Percentiles rank a stretch among this genome's conserved stretches.
These are phyloP conservation scores for Tragelaphus scriptus DNA, from an alignment of 2,113 vertebrate genomes.

Conservation along the genomic window DNA sequence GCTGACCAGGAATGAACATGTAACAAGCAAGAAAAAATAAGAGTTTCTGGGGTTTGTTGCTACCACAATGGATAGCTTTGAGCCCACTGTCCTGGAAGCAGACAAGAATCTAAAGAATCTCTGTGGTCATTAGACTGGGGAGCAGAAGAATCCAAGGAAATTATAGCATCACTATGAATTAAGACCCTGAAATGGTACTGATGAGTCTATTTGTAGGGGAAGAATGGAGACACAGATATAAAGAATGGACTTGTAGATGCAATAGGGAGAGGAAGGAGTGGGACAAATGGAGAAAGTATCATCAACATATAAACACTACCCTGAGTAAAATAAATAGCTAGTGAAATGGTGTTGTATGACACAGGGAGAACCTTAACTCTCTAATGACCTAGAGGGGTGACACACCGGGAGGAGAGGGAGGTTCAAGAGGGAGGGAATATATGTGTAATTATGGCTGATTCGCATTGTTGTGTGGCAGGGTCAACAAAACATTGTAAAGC, in stretches of 20 bases:
- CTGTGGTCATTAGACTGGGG: neutral
- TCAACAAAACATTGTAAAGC: neutral
- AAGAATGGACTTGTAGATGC: neutral
- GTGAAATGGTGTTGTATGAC: neutral
- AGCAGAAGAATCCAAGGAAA: neutral
- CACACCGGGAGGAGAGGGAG: fast-evolving
- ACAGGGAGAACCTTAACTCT: neutral
- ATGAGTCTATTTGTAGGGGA: too few relatives aligned
- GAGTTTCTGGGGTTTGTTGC: neutral
- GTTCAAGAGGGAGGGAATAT: neutral
- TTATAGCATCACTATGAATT: neutral
- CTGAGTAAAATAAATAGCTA: neutral
- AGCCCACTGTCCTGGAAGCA: neutral
- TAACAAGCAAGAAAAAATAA: neutral
- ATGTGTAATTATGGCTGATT: neutral
- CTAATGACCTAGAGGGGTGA: neutral
- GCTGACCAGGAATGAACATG: neutral
- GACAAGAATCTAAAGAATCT: neutral
- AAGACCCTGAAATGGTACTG: neutral
- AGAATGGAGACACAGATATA: neutral
- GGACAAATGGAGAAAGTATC: neutral
- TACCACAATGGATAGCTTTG: neutral
- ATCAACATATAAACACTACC: neutral
- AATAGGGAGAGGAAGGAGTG: neutral
- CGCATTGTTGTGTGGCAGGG: neutral